Conservation (phyloP, 2,113 vertebrate genomes). For the Alligator sinensis region DNA sequence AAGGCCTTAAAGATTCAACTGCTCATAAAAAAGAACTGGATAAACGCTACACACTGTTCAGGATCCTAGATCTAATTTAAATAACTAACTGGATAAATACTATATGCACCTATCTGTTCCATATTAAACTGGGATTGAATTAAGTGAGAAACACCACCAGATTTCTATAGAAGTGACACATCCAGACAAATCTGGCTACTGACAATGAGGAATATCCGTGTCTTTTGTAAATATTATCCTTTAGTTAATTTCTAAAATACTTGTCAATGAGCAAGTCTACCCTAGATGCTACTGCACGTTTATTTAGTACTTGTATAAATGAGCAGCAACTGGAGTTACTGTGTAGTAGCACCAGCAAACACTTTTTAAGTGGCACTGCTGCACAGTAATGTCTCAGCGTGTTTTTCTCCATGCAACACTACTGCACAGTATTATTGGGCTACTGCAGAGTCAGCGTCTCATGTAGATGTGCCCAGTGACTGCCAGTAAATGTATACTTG, state of each 20-base stretch:
- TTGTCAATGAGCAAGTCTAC: background rate
- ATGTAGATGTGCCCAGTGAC: background rate
- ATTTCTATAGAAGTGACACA: no score
- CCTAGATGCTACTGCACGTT: no score
- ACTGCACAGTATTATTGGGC: no score
- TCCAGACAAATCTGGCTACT: background rate
- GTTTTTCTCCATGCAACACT: no score
- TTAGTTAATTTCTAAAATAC: background rate
- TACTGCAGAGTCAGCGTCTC: background rate
- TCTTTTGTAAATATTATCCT: background rate
- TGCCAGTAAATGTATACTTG: background rate
- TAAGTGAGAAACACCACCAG: background rate
- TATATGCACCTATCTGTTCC: background rate
- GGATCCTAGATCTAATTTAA: background rate
- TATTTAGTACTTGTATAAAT: no score
- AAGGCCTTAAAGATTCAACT: background rate
- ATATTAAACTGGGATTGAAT: background rate
- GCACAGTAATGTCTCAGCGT: no score
- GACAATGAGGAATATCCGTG: background rate
- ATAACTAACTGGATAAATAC: background rate
- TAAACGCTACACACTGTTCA: background rate
- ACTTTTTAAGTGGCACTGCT: no score
- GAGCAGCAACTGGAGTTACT: no score
- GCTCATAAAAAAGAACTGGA: background rate
- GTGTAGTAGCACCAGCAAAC: no score